Base-by-base conservation (phyloP, 2,888 invertebrate genomes). In the Keiferia lycopersicella region DNA sequence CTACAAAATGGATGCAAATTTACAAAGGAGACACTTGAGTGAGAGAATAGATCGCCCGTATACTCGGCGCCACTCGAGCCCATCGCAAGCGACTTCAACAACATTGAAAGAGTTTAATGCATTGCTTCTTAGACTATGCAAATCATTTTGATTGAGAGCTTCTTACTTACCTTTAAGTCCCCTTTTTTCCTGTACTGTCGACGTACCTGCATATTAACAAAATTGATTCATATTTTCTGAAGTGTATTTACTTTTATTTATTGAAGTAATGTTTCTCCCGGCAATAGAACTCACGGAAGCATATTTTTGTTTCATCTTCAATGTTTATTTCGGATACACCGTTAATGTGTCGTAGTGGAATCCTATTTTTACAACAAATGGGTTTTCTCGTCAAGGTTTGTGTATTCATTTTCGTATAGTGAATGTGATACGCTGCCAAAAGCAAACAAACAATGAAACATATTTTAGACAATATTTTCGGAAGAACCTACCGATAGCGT, bases 251-350 rank as follows among this genome's bases (percentile, higher is more conserved):
- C 26, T 59, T 50, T 51, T 67, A 64, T 66, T 67, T 69, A 61
- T 66, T 66, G 63, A 56, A 30, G 56, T 56, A 34, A 34, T 50
- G n/a, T 16, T 53, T 11, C 20, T 14, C 64, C 30, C n/a, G 34
- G 30, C 26, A 34, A 16, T 34, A 14, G 34, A n/a, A 10, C 53
- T 26, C 53, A 53, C 53, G n/a, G 56, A 56, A 56, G 67, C 66
- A 67, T 87, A 81, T 89, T 88, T 84, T 84, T 76, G 64, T 88
- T 88, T 79, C 86, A 89, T 88, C 81, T 82, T 76, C 80, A 67
- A 65, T 84, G 82, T 87, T 85, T 86, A 81, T 81, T 73, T 83
- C 77, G 73, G 68, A 78, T 79, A 74, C 66, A 67, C 61, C 66
- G 71, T 38, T 71, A 65, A 70, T 64, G 70, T 66, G 66, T 60